Evolutionary conservation across 2,888 invertebrate genomes (phyloP), one percentile per base, ranked within the genome.

Genomic region (Diarsia mendica): DNA sequence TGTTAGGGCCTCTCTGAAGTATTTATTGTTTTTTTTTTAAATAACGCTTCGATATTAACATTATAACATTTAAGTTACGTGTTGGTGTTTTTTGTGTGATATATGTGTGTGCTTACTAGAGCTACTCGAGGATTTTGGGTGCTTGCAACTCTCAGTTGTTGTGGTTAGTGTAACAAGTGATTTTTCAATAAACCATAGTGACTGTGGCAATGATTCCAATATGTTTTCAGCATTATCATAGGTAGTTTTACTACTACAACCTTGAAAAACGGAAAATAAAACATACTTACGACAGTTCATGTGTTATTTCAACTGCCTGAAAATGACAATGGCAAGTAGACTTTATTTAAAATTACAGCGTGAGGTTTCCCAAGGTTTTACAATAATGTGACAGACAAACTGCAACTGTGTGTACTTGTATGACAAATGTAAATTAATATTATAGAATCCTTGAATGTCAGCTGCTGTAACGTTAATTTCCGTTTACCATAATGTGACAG

Each of bases 31-130:
- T 28, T 28, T n/a, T 2, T 39, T 48, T 3, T n/a, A n/a, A 61
- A n/a, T n/a, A n/a, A 95, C 95, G 95, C 91, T 89, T 90, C 90
- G 86, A 88, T 91, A 93, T 90, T 91, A 91, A 91, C 89, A 90
- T 89, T 84, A 90, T n/a, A n/a, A n/a, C 80, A 70, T 84, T 95
- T 94, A 92, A 91, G 94, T 94, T 95, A 95, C 90, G 87, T 91
- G 75, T 84, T 63, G n/a, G 87, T 89, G 87, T 84, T 83, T 78
- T 86, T 28, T 28, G 28, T 28, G 77, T 86, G 87, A 82, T 76
- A 77, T 69, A 79, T 69, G 68, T 80, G 75, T 85, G 80, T 77
- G 79, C 83, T 85, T 79, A 39, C 6, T 39, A 39, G 39, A 63
- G 61, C 53, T 71, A 44, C 53, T 33, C 5, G 33, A 10, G 1